Percentiles rank a stretch among this genome's conserved stretches.
phyloP scores from a whole-genome alignment of 2,113 vertebrate species.

The Cinclus mexicanus region DNA sequence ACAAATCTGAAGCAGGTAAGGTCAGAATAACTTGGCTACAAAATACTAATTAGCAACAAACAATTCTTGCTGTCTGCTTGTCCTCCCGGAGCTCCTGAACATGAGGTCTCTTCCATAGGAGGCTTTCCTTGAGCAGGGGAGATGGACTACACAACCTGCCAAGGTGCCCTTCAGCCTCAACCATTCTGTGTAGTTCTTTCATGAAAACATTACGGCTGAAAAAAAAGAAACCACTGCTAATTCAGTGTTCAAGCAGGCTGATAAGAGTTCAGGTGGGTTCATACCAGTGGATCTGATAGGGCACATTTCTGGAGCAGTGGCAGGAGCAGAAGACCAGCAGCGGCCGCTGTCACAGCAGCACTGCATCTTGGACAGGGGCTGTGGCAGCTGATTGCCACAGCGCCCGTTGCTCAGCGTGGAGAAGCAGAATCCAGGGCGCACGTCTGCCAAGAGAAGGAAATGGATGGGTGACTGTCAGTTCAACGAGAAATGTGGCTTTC shows the following conservation, averaged over 20 bases:
- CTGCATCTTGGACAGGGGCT: constrained; percentile 87
- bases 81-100: neutral
- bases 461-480: neutral
- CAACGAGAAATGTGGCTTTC: neutral
- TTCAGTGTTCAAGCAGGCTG: fast-evolving
- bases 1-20: neutral
- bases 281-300: constrained; percentile 90
- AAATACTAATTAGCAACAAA: neutral
- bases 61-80: neutral
- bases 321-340: constrained; percentile 86
- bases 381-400: constrained; percentile 86
- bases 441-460: constrained; percentile 76
- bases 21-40: neutral
- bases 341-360: constrained; percentile 92
- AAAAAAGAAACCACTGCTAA: neutral
- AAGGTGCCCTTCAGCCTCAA: neutral
- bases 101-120: neutral
- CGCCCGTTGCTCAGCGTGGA: constrained; percentile 83
- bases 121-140: neutral
- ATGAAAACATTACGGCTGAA: neutral
- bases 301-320: constrained; percentile 86
- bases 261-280: neutral
- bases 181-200: neutral
- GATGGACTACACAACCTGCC: neutral
- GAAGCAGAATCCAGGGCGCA: constrained; percentile 90